These are phyloP conservation scores for Musca vetustissima DNA, from an alignment of 1,140 invertebrate genomes.

Conservation along the genomic window DNA sequence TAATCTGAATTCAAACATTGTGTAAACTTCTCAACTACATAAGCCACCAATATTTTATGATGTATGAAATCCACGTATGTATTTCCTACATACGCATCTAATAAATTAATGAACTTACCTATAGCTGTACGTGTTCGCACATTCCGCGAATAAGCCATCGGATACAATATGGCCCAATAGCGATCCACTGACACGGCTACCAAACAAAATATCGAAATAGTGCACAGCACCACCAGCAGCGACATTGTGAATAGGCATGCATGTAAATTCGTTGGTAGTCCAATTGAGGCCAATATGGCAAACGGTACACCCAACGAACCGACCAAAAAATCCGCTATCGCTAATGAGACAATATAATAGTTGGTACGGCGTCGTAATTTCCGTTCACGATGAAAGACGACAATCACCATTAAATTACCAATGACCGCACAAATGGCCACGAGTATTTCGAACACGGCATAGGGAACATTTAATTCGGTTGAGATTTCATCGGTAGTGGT, in stretches of 20 bases:
- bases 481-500: conserved; percentile 31
- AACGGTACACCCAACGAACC: conserved; percentile 81
- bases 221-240: conserved; percentile 82
- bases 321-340: conserved; percentile 81
- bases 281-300: conserved; percentile 72
- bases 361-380: conserved; percentile 80
- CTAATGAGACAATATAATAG: conserved; percentile 88
- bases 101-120: conserved; percentile 62
- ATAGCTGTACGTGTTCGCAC: conserved; percentile 82
- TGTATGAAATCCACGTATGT: too few species aligned
- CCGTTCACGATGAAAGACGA: conserved; percentile 77
- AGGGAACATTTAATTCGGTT: conserved; percentile 49
- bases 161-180: conserved; percentile 89
- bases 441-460: conserved; percentile 69
- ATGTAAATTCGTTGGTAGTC: conserved; percentile 75
- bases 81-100: too few species aligned
- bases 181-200: conserved; percentile 88
- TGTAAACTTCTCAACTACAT: too few species aligned
- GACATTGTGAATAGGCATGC: conserved; percentile 87
- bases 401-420: conserved; percentile 83
- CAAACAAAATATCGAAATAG: conserved; percentile 88
- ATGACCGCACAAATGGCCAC: conserved; percentile 79
- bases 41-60: too few species aligned
- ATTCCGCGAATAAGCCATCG: conserved; percentile 85
- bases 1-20: too few species aligned